A percentile compares a stretch with the other conserved stretches of the same genome.
These are phyloP conservation scores for Lucilia cuprina DNA, from an alignment of 1,140 invertebrate species.

Conservation along the genomic window DNA sequence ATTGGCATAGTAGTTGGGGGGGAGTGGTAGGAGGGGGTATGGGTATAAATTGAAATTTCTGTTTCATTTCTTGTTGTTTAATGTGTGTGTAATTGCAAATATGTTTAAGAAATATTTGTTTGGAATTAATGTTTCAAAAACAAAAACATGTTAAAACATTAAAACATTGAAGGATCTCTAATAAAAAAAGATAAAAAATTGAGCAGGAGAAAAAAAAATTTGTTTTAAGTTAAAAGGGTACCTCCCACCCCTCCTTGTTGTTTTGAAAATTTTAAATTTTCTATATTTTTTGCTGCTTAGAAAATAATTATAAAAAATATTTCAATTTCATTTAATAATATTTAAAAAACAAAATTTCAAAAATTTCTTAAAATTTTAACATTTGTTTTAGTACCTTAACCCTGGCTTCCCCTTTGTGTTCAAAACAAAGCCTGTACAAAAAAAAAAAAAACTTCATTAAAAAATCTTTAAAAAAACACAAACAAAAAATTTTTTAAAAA, in stretches of 20 bases:
- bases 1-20: background rate
- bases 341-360: too few species aligned
- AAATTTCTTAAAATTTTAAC: too few species aligned
- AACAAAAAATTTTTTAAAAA: background rate
- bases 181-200: background rate
- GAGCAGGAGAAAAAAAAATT: background rate
- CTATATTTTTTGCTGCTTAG: too few species aligned
- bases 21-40: background rate
- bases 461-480: background rate
- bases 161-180: background rate
- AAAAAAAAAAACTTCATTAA: background rate
- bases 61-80: slow-evolving; percentile 39
- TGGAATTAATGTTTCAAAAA: slow-evolving; percentile 14
- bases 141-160: background rate
- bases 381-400: too few species aligned
- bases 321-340: too few species aligned
- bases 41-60: slow-evolving; percentile 31
- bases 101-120: slow-evolving; percentile 36
- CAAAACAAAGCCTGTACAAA: too few species aligned
- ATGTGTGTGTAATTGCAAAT: slow-evolving; percentile 59
- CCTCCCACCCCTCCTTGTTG: too few species aligned
- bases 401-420: too few species aligned
- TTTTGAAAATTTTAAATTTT: too few species aligned
- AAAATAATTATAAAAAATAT: too few species aligned
- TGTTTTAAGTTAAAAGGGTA: too few species aligned